phyloP scores from a whole-genome alignment of 2,888 invertebrate species.

The Sympetrum striolatum region DNA sequence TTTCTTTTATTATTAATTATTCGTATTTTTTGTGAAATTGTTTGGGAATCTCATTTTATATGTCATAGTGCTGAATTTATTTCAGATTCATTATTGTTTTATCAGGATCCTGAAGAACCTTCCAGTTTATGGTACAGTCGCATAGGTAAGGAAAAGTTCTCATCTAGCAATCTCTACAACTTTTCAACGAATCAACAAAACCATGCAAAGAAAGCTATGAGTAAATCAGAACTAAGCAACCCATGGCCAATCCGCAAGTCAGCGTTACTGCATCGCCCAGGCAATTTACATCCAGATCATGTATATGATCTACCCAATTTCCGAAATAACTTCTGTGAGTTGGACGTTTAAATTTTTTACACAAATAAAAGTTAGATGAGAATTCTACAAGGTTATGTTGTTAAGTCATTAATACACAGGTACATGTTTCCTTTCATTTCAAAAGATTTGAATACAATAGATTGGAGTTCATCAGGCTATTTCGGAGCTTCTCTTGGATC shows the following conservation, averaged over 20 bases:
- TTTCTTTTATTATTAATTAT: no score
- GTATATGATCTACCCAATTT: constrained; percentile 29
- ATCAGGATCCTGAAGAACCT: constrained; percentile 14
- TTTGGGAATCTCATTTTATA: no score
- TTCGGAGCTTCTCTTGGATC: constrained; percentile 15
- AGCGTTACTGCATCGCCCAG: neutral
- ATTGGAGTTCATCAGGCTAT: constrained; percentile 25
- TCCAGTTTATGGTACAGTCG: neutral
- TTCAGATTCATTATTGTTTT: neutral
- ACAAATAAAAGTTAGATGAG: neutral
- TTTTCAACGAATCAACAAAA: neutral
- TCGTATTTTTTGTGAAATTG: no score
- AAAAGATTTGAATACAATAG: constrained; percentile 8
- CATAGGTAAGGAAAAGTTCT: neutral
- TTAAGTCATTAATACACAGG: neutral
- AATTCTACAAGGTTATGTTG: neutral
- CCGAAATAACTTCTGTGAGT: constrained; percentile 8
- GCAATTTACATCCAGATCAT: constrained; percentile 10
- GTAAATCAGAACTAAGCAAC: neutral
- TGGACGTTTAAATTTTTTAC: neutral
- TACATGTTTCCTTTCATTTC: neutral
- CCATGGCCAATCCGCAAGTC: neutral
- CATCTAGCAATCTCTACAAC: neutral
- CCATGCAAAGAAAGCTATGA: neutral
- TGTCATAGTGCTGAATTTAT: no score